These are phyloP conservation scores for Calidris pygmaea DNA, from an alignment of 2,113 vertebrate genomes.

Conservation along the genomic window DNA sequence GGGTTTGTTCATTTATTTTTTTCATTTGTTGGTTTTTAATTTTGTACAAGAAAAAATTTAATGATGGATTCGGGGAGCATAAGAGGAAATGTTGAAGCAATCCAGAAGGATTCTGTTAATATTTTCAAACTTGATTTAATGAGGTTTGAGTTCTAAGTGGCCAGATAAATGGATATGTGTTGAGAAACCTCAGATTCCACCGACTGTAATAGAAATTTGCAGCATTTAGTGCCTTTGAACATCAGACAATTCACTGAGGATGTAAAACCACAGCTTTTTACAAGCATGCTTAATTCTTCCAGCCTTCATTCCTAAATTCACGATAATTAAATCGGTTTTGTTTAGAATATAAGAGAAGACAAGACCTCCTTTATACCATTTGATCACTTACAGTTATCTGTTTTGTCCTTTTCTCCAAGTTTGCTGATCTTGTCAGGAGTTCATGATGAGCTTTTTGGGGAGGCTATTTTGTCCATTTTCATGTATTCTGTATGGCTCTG, in stretches of 20 bases:
- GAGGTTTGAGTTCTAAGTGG: not conserved
- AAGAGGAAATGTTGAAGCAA: not conserved
- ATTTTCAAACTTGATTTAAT: not conserved
- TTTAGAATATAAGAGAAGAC: constrained; percentile 29
- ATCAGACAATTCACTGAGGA: not conserved
- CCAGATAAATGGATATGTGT: not conserved
- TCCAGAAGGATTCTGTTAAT: not conserved
- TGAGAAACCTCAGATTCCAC: not conserved
- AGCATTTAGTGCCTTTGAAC: not conserved
- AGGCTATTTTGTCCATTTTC: constrained; percentile 70
- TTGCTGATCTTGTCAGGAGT: constrained; percentile 67
- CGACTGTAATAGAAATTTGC: not conserved
- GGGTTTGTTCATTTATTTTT: not conserved
- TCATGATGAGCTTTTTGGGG: constrained; percentile 68
- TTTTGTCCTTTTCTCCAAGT: constrained; percentile 52
- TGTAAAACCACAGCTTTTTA: not conserved
- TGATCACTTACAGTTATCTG: constrained; percentile 51
- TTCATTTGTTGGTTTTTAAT: not conserved
- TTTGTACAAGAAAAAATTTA: not conserved
- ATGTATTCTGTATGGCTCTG: constrained; percentile 64
- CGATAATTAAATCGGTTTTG: constrained; percentile 18
- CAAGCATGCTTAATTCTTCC: not conserved
- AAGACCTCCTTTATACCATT: constrained; percentile 47
- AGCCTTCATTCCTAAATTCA: not conserved
- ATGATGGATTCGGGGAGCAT: not conserved